Conservation (phyloP, 92 coral and sea anemone genomes). For the Zoanthus sansibaricus region DNA sequence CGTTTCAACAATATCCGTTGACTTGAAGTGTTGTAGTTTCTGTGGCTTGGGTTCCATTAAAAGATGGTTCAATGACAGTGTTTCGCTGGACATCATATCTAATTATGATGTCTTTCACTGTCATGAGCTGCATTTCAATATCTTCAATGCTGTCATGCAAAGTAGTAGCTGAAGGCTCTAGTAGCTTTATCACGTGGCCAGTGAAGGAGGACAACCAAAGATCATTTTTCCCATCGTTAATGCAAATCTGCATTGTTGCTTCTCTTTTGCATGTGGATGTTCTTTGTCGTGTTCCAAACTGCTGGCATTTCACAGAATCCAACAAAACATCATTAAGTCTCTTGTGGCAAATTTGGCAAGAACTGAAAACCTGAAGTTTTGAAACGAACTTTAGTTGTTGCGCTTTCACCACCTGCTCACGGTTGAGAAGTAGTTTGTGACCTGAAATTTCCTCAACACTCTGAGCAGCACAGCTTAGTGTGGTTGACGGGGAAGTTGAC, state of each 20-base stretch:
- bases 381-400: constrained; percentile 34
- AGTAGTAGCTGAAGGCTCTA: constrained; percentile 28
- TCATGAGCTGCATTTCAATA: constrained; percentile 32
- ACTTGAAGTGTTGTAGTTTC: no score
- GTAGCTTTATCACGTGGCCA: constrained; percentile 12
- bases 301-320: constrained; percentile 29
- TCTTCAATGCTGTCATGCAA: constrained; percentile 8
- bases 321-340: constrained; percentile 14
- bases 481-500: constrained; percentile 60
- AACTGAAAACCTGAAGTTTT: constrained; percentile 25
- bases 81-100: constrained; percentile 19
- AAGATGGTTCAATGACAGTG: constrained; percentile 26
- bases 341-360: constrained; percentile 37
- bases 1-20: constrained; percentile 28
- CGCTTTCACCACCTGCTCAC: constrained; percentile 26
- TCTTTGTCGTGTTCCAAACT: constrained; percentile 39
- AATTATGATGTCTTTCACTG: constrained; percentile 15
- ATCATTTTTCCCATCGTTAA: constrained; percentile 6
- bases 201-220: constrained; percentile 36
- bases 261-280: constrained; percentile 29
- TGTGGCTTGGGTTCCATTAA: constrained; percentile 18
- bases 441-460: constrained; percentile 14
- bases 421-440: constrained; percentile 19
- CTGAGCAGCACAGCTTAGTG: constrained; percentile 33
- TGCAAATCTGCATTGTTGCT: constrained; percentile 36